Conservation (phyloP, 2,888 invertebrate genomes). For the Malacosoma neustria region DNA sequence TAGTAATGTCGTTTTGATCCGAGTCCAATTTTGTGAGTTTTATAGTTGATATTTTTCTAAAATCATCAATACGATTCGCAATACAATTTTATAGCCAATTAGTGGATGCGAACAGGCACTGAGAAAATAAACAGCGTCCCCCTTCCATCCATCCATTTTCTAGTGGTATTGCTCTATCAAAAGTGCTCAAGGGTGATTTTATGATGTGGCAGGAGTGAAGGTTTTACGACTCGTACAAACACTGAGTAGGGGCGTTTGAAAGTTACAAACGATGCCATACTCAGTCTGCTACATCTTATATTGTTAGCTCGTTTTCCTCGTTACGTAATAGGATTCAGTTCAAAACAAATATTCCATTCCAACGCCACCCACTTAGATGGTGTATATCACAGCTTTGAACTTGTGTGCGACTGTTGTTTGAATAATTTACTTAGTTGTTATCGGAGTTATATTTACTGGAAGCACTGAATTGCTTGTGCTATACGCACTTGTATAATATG, state of each 20-base stretch:
- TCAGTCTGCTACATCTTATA: constrained; percentile 30
- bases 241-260: constrained; percentile 40
- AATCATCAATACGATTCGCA: too few relatives aligned
- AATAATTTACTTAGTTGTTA: constrained; percentile 54
- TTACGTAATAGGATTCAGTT: constrained; percentile 18
- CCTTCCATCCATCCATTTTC: neutral
- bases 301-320: constrained; percentile 26
- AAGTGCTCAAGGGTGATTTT: constrained; percentile 44
- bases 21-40: too few relatives aligned
- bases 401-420: constrained; percentile 35
- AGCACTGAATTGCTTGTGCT: constrained; percentile 8
- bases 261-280: constrained; percentile 37
- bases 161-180: constrained; percentile 9
- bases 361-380: neutral
- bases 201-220: constrained; percentile 47
- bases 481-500: too few relatives aligned
- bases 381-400: constrained; percentile 19
- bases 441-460: constrained; percentile 17
- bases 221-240: constrained; percentile 43
- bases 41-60: too few relatives aligned
- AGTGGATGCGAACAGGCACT: too few relatives aligned
- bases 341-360: neutral
- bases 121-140: neutral
- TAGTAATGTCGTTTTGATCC: too few relatives aligned
- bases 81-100: too few relatives aligned